Base-by-base conservation (phyloP, 37 sponge, comb jelly and placozoan genomes). In the Halichondria panicea region DNA sequence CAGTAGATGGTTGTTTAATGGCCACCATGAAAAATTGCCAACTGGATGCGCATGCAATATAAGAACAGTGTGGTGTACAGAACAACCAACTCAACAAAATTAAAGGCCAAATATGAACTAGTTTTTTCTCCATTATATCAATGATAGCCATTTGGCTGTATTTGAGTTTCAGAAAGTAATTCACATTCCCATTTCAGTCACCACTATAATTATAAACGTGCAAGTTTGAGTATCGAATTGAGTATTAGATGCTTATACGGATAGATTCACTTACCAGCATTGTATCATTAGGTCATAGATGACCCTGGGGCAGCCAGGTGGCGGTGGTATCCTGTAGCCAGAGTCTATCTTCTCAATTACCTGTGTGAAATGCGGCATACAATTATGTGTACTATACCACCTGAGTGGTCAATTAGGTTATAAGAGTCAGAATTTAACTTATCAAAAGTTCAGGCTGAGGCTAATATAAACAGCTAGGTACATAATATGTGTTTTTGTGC, bases 241-340 rank as follows among this genome's bases (percentile, higher is more conserved):
- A n/a, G 11, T 48, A 15, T 15, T 48, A 11, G 15, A 48, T 48
- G 15, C 13, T 15, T 48, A 48, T 15, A 48, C 15, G 13, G 15
- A 48, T 48, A 15, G 11, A 48, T 48, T 48, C 27, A 3, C 71
- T 52, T 27, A 48, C 77, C 77, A 77, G 24, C 50, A 45, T 15
- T 64, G 66, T 31, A 48, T 77, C 77, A 77, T 77, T 2, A 77
- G 55, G 33, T 77, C 45, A 52, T 77, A 77, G 37, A 77, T 64
- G 11, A 45, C 66, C 21, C 52, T 63, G 19, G 77, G 77, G n/a
- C 64, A 62, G 43, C 77, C 77, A n/a, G 77, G 77, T 22, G 77
- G 77, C 22, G 77, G 77, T 36, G 77, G 55, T 25, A 77, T 54
- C 1, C 77, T 52, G 39, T 77, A 77, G 18, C 77, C 77, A 35